Evolutionary conservation across 2,888 invertebrate species (phyloP), one percentile per base, ranked within the genome.

Genomic region (Drosophila conformis): DNA sequence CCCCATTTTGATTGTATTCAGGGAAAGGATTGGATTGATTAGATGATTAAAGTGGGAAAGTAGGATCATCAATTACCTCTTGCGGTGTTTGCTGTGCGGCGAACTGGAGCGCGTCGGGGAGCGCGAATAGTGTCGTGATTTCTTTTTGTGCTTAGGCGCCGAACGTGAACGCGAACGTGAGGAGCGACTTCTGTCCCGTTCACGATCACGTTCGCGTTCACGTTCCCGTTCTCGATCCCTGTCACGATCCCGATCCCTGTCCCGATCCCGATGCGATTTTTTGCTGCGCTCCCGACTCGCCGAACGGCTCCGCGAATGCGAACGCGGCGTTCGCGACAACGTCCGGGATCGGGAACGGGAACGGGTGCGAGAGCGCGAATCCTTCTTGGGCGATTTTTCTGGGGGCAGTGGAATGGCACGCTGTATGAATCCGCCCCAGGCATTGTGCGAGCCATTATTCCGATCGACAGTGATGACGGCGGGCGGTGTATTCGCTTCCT

Each of bases 351-450:
- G 81, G 7, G 92, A 86, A 27, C 90, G 87, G 27, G 91, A 80
- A 13, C 90, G 81, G 5, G 91, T 84, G 25, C 89, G 87, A 15
- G 93, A 92, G 31, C 92, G 90, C 11, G 93, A 93, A 13, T 91
- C 90, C 57, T 92, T 92, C 40, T 90, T 89, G 7, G 90, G 91
- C 18, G 90, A 89, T 63, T 92, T 93, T 21, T 82, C 78, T 6
- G 92, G 89, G 0, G 90, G 90, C 31, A 92, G 70, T 4, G 93
- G 93, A 25, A 92, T 73, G 6, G 92, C 89, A 52, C 94, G 94
- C 91, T 95, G 95, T 73, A 95, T 95, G 77, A 95, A 95, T 31
- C 95, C 95, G 35, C 95, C 95, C 95, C 95, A 95, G 2, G 95
- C 95, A 82, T 95, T 95, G 79, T 95, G 95, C 1, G 94, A 94